A percentile compares a stretch with the other conserved stretches of the same genome.
Conservation (phyloP, 2,888 invertebrate species). For the Timema cristinae region DNA sequence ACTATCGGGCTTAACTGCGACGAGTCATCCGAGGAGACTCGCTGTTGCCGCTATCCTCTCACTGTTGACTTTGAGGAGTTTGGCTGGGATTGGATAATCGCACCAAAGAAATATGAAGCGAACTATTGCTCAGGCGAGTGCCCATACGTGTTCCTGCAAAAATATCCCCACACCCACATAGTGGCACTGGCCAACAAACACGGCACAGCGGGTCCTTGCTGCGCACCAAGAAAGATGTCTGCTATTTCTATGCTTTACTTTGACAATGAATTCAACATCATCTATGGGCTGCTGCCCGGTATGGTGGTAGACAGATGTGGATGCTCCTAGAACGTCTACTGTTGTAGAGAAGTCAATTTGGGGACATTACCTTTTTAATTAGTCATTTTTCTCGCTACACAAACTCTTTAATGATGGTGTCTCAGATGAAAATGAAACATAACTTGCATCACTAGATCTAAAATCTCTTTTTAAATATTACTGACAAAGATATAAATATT, state of each 20-base stretch:
- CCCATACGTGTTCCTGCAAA: conserved; percentile 79
- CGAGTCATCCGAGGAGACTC: conserved; percentile 71
- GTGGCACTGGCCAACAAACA: conserved; percentile 73
- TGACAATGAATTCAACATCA: conserved; percentile 81
- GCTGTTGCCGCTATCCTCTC: conserved; percentile 92
- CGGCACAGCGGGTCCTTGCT: conserved; percentile 83
- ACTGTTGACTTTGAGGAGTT: conserved; percentile 92
- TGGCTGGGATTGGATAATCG: conserved; percentile 97
- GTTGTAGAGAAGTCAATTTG: not conserved
- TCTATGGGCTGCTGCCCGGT: conserved; percentile 82
- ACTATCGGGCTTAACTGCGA: conserved; percentile 80
- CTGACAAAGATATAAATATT: no score
- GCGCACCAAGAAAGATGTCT: conserved; percentile 84
- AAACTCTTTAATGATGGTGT: no score
- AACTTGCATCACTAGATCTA: no score
- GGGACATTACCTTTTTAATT: no score
- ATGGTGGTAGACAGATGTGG: conserved; percentile 95
- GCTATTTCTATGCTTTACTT: conserved; percentile 90
- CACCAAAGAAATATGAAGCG: conserved; percentile 90
- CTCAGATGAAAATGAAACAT: no score
- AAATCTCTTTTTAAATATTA: no score
- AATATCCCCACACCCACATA: conserved; percentile 84
- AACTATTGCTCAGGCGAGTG: conserved; percentile 97
- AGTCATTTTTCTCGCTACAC: no score
- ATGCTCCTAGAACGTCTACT: conserved; percentile 55